Evolutionary conservation across 2,113 vertebrate genomes (phyloP), one percentile per base, ranked within the genome.

Genomic region (Nibea albiflora): DNA sequence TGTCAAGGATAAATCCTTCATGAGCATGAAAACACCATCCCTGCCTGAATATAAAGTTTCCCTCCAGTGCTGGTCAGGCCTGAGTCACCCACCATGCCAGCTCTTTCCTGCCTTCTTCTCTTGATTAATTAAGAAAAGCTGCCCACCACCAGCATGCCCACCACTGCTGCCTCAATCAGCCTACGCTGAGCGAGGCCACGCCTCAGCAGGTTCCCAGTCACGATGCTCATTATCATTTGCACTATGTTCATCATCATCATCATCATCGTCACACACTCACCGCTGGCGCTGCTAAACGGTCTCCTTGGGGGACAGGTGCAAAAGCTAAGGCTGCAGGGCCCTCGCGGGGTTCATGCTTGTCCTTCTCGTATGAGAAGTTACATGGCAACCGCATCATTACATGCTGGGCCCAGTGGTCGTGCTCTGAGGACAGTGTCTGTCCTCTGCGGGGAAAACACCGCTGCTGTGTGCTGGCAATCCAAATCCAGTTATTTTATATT

Each of bases 221-320:
- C 11, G 22, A 79, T 31, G 53, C 76, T 87, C 77, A 89, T 93
- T 75, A 94, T 78, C 65, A 26, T 78, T 73, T 52, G 53, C 88
- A 70, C 75, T 63, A 28, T 24, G 53, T 11, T 73, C 68, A 88
- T 89, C 84, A 85, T 78, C 54, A 52, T 81, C 35, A 35, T 9
- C 35, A 7, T 39, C 35, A 7, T 39, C 54, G 49, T 81, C 76
- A 50, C 83, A 87, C 81, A 26, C 71, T 56, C 72, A 60, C 63
- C 2, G 8, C 19, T 57, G 57, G 68, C 17, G 1, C 63, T 46
- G 75, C 61, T 89, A 90, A 91, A 84, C 42, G 69, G 76, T 85
- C 79, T 69, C 88, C 44, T 42, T 12, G 67, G 60, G 85, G 85
- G 79, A 77, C 26, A 35, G 0, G 46, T 46, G 64, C 35, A 64